Evolutionary conservation across 1,140 invertebrate species (phyloP), one percentile per base, ranked within the genome.

Genomic region (Bombyx mandarina): DNA sequence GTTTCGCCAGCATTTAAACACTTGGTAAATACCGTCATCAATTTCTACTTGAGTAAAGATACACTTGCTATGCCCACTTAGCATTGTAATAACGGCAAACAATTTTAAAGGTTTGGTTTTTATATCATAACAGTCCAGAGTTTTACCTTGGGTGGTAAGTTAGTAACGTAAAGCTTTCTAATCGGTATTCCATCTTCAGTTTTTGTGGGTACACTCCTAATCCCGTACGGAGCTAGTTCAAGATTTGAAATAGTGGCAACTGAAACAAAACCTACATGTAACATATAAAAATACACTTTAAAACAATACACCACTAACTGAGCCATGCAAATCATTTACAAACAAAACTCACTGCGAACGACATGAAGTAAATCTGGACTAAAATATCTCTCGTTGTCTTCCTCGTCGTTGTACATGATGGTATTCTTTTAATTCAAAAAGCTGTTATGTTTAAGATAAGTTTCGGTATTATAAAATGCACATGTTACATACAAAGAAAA

Each of bases 171-270:
- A 49, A 87, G 58, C 63, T 87, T 87, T 55, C 84, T 72, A 57
- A 87, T 84, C 12, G 84, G 83, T 75, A 87, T 87, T 54, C 84
- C 84, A 73, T 87, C 84, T 73, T 87, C 84, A 46, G 84, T 87
- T 56, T 87, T 80, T 48, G 84, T 87, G 50, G 84, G 84, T 56
- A 78, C 67, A 77, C 56, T 73, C 57, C 71, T 67, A 51, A 76
- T 55, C 42, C 69, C 68, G 56, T 68, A 79, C n/a, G 62, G 67
- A 42, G 68, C 57, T 35, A 70, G 47, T 49, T 79, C 73, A 45
- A 74, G 55, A 67, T 68, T 68, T 43, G 77, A 69, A 67, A 57
- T 70, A 54, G 75, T 58, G 42, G 67, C 57, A 73, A 71, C 81
- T 84, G 66, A 52, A 60, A 65, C n/a, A 53, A 48, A 49, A 54